These are phyloP conservation scores for Acrossocheilus wenchowensis DNA, from an alignment of 2,797 vertebrate species.

Conservation along the genomic window DNA sequence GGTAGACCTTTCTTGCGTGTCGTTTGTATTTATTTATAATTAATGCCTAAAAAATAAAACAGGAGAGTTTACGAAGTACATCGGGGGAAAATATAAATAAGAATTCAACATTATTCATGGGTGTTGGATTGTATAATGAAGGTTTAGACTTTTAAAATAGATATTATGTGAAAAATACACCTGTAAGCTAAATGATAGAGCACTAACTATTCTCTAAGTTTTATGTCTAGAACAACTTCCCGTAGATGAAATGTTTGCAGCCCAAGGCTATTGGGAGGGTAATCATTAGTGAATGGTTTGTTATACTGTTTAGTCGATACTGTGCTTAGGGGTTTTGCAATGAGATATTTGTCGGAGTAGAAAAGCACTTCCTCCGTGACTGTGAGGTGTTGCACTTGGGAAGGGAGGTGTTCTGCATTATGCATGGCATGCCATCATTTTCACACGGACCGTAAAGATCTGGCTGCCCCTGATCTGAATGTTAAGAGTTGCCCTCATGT, in stretches of 20 bases:
- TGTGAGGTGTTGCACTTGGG: constrained; percentile 85
- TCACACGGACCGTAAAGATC: constrained; percentile 90
- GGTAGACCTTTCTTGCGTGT: constrained; percentile 99
- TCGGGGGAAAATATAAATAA: constrained; percentile 77
- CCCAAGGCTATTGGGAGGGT: constrained; percentile 82
- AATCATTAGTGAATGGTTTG: constrained; percentile 83
- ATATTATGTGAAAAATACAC: constrained; percentile 84
- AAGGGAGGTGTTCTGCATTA: constrained; percentile 92
- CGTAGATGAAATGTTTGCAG: constrained; percentile 86
- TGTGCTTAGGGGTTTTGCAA: constrained; percentile 93
- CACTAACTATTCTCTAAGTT: constrained; percentile 93
- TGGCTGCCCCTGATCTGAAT: constrained; percentile 97
- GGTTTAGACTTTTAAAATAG: constrained; percentile 87
- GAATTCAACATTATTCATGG: constrained; percentile 91
- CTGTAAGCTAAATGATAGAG: constrained; percentile 93
- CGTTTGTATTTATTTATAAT: constrained; percentile 99
- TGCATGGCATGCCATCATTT: constrained; percentile 98
- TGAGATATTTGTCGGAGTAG: constrained; percentile 86
- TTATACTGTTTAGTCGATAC: constrained; percentile 88
- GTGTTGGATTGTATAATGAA: constrained; percentile 90
- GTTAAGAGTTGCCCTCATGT: constrained; percentile 98
- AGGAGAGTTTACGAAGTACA: constrained; percentile 84
- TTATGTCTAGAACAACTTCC: constrained; percentile 82
- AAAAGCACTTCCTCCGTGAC: constrained; percentile 88
- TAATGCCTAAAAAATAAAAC: constrained; percentile 85